A percentile compares a stretch with the other conserved stretches of the same genome.
Conservation (phyloP, 2,888 invertebrate species). For the Apoderus coryli region DNA sequence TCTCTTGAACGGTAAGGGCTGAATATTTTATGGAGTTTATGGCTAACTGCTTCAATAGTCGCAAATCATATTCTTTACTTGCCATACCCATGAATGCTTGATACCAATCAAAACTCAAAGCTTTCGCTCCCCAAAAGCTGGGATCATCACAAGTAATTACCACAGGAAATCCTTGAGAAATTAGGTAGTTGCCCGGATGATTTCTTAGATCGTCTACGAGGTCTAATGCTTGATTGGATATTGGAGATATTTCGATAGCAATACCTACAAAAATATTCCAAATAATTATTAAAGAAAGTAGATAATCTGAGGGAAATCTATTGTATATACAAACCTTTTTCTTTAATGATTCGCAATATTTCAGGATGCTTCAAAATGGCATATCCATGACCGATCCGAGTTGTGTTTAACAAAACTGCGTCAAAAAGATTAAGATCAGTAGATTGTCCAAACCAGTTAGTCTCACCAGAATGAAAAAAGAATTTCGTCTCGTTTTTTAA, state of each 20-base stretch:
- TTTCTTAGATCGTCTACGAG: conserved; percentile 58
- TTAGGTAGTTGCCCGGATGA: conserved; percentile 51
- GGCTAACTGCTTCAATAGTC: conserved; percentile 56
- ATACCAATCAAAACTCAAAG: conserved; percentile 63
- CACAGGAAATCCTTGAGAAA: conserved; percentile 53
- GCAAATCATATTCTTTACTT: conserved; percentile 48
- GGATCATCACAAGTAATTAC: conserved; percentile 69
- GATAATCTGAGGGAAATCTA: no score
- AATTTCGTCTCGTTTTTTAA: conserved; percentile 39
- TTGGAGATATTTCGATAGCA: conserved; percentile 60
- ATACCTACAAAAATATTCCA: no score
- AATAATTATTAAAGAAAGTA: no score
- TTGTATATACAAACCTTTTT: no score
- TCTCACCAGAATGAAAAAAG: conserved; percentile 73
- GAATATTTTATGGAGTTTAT: conserved; percentile 60
- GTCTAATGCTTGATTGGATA: conserved; percentile 59
- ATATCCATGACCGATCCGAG: conserved; percentile 65
- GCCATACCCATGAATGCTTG: conserved; percentile 63
- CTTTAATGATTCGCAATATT: conserved; percentile 41
- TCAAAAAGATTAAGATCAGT: conserved; percentile 61
- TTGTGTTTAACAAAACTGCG: conserved; percentile 56
- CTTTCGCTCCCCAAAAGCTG: conserved; percentile 57
- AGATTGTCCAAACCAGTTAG: conserved; percentile 49
- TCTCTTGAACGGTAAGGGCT: conserved; percentile 37
- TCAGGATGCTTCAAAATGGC: conserved; percentile 58